phyloP scores from a whole-genome alignment of 1,140 invertebrate species.

The Neuroterus valhalla region DNA sequence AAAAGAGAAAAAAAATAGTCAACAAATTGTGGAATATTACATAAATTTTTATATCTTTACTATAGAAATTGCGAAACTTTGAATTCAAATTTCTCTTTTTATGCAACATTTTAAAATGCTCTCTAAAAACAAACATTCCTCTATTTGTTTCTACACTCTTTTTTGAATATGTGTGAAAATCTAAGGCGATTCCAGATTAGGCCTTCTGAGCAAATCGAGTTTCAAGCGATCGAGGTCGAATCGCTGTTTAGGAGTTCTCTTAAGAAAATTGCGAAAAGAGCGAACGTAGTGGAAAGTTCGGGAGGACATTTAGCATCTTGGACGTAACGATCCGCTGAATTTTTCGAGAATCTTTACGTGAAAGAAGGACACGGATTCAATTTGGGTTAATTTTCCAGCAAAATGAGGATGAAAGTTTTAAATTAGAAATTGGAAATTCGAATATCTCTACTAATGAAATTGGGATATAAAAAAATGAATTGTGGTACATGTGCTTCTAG shows the following conservation, averaged over 20 bases:
- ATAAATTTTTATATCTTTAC: no score
- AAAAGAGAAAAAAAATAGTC: no score
- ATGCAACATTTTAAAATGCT: no score
- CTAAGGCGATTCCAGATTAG: slow-evolving; percentile 15
- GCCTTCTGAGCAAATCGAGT: slow-evolving; percentile 7
- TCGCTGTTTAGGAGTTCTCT: slow-evolving; percentile 24
- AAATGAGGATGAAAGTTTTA: no score
- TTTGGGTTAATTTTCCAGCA: slow-evolving; percentile 14
- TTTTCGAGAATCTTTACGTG: slow-evolving; percentile 43
- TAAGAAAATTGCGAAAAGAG: slow-evolving; percentile 27
- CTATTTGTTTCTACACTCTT: not conserved
- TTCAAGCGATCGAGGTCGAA: slow-evolving; percentile 13
- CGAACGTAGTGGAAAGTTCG: slow-evolving; percentile 25
- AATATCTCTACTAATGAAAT: no score
- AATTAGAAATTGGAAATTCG: no score
- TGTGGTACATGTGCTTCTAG: no score
- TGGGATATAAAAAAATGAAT: no score
- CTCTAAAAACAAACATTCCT: no score
- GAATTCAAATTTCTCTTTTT: no score
- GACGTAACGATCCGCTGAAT: slow-evolving; percentile 27
- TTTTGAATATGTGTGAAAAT: not conserved
- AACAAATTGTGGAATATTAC: no score
- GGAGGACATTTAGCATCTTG: not conserved
- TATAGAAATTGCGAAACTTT: no score
- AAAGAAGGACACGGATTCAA: not conserved